A percentile compares a stretch with the other conserved stretches of the same genome.
These are phyloP conservation scores for Heterohyrax brucei DNA, from an alignment of 2,797 vertebrate genomes.

Conservation along the genomic window DNA sequence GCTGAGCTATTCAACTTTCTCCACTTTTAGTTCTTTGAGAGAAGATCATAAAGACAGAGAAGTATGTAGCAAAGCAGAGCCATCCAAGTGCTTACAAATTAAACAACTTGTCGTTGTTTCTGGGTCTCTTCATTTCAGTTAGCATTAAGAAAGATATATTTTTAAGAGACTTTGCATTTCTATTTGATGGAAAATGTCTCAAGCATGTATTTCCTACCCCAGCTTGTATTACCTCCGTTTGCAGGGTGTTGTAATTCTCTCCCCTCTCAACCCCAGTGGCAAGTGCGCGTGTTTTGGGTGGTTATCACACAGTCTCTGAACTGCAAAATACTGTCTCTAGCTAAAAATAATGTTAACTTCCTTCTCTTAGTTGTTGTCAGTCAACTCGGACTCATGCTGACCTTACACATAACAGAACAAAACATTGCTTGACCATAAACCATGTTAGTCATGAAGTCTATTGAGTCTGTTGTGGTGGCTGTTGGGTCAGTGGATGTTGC, in stretches of 20 bases:
- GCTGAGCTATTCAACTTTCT: constrained; percentile 69
- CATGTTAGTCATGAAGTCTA: background rate
- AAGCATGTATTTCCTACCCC: background rate
- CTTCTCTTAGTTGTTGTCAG: background rate
- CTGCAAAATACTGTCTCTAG: background rate
- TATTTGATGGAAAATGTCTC: background rate
- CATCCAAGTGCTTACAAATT: background rate
- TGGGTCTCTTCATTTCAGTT: background rate
- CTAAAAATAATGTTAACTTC: background rate
- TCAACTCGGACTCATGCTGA: background rate
- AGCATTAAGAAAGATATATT: background rate
- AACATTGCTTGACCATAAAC: background rate
- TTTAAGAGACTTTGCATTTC: background rate
- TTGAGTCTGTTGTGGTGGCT: background rate
- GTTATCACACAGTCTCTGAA: background rate
- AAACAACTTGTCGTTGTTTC: background rate
- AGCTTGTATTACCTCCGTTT: background rate
- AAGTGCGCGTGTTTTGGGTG: background rate
- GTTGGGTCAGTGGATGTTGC: background rate
- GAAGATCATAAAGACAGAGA: constrained; percentile 71
- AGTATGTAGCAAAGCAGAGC: background rate
- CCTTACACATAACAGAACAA: background rate
- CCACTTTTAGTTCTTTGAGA: constrained; percentile 29
- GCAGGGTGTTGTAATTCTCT: background rate
- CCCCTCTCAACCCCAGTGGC: background rate